These are phyloP conservation scores for Dufourea novaeangliae DNA, from an alignment of 1,140 invertebrate genomes.

Conservation along the genomic window DNA sequence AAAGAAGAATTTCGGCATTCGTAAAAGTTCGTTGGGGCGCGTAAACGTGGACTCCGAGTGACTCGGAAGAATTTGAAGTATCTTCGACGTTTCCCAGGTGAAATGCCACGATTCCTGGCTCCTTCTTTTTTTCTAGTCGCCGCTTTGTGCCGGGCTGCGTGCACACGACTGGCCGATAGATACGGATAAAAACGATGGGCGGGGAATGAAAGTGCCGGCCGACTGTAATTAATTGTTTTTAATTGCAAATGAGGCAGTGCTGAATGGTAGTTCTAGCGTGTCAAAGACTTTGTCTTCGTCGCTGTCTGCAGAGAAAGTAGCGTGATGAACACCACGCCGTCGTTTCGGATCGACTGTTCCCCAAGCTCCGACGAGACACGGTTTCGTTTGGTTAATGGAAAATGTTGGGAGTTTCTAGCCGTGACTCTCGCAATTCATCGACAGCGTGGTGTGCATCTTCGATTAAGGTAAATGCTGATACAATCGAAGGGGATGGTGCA, in stretches of 20 bases:
- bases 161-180: background rate
- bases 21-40: slow-evolving; percentile 41
- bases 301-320: background rate
- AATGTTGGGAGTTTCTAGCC: slow-evolving; percentile 27
- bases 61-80: slow-evolving; percentile 41
- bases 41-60: slow-evolving; percentile 33
- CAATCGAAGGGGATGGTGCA: background rate
- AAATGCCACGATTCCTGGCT: background rate
- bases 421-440: background rate
- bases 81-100: slow-evolving; percentile 15
- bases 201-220: slow-evolving; percentile 5
- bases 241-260: slow-evolving; percentile 29
- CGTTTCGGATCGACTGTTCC: slow-evolving; percentile 1
- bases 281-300: slow-evolving; percentile 29
- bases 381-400: slow-evolving; percentile 38
- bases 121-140: background rate
- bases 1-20: slow-evolving; percentile 47
- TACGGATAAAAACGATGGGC: slow-evolving; percentile 23
- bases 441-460: background rate
- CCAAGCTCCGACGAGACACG: slow-evolving; percentile 6
- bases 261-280: background rate
- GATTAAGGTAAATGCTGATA: background rate
- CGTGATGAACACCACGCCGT: slow-evolving; percentile 10
- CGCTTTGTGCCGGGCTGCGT: background rate
- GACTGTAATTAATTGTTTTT: slow-evolving; percentile 54